These are phyloP conservation scores for Hydractinia symbiolongicarpus DNA, from an alignment of 30 jellyfish, hydroid and myxozoan genomes.

Conservation along the genomic window DNA sequence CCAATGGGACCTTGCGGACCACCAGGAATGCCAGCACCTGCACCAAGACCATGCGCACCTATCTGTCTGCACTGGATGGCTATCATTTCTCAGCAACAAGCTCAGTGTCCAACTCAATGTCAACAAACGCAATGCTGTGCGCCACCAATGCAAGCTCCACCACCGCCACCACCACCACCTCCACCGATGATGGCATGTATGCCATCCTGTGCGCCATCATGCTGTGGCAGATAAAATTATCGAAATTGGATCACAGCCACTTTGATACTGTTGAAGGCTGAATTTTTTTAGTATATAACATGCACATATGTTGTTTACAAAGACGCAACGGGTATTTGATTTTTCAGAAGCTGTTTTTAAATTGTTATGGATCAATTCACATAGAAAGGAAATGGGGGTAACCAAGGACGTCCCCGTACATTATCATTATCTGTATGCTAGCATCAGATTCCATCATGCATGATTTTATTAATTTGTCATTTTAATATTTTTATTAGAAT, in stretches of 20 bases:
- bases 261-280: no score
- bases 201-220: conserved; percentile 31
- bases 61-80: conserved; percentile 39
- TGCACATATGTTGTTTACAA: no score
- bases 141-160: conserved; percentile 95
- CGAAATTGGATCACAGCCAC: not conserved
- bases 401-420: no score
- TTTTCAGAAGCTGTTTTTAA: no score
- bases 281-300: no score
- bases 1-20: conserved; percentile 66
- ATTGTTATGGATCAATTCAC: no score
- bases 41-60: conserved; percentile 44
- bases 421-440: no score
- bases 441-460: no score
- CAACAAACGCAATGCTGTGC: conserved; percentile 71
- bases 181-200: conserved; percentile 22
- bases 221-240: conserved; percentile 18
- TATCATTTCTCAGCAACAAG: conserved; percentile 28
- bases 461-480: no score
- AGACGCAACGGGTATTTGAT: no score
- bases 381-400: no score
- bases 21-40: conserved; percentile 51
- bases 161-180: conserved; percentile 47
- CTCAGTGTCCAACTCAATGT: conserved; percentile 89
- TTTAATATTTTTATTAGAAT: no score